Percentiles rank a stretch among this genome's conserved stretches.
Evolutionary conservation across 2,888 invertebrate species (phyloP).

Genomic region (Drosophila borborema): DNA sequence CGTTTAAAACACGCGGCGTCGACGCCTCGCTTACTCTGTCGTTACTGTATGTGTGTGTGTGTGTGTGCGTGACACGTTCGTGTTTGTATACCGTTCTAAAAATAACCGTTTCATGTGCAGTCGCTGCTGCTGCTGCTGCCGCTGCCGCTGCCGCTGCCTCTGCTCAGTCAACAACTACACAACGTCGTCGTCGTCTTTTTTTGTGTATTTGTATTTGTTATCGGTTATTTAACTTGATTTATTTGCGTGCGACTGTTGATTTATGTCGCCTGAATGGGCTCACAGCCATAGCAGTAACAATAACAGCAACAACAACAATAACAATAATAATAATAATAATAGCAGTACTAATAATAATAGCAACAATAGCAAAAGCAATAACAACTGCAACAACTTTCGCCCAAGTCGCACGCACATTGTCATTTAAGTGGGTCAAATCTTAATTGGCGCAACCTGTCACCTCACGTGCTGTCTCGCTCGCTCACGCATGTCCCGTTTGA

Average conservation of each 20-base stretch:
- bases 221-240: slow-evolving; percentile 79
- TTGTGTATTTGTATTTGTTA: slow-evolving; percentile 67
- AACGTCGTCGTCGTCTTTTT: slow-evolving; percentile 9
- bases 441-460: slow-evolving; percentile 63
- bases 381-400: slow-evolving; percentile 34
- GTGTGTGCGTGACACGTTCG: slow-evolving; percentile 34
- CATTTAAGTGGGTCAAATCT: slow-evolving; percentile 74
- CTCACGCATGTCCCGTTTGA: background rate
- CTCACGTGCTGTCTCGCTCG: background rate
- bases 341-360: slow-evolving; percentile 8
- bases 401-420: slow-evolving; percentile 67
- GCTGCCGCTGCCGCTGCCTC: background rate
- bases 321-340: slow-evolving; percentile 8
- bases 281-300: slow-evolving; percentile 33
- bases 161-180: slow-evolving; percentile 10
- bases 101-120: slow-evolving; percentile 72
- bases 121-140: slow-evolving; percentile 36
- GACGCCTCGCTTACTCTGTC: slow-evolving; percentile 32
- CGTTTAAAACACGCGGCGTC: slow-evolving; percentile 58
- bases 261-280: slow-evolving; percentile 64
- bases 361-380: slow-evolving; percentile 24
- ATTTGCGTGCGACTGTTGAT: slow-evolving; percentile 79
- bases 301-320: slow-evolving; percentile 17
- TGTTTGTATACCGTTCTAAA: slow-evolving; percentile 65
- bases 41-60: slow-evolving; percentile 4